Conservation (phyloP, 2,888 invertebrate genomes). For the Sepiola atlantica region DNA sequence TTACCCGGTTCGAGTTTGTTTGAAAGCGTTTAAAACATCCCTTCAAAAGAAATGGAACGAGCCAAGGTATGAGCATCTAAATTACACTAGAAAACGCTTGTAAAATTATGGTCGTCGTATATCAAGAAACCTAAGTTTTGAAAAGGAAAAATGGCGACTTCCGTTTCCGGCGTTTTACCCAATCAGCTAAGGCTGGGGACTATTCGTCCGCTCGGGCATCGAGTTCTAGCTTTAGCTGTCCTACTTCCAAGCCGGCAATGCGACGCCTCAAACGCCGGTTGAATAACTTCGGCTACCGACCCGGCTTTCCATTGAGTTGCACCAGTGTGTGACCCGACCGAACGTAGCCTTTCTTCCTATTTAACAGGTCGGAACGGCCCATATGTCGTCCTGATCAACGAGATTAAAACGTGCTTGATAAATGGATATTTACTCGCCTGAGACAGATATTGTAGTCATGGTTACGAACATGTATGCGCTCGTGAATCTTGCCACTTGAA, state of each 20-base stretch:
- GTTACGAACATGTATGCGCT: neutral
- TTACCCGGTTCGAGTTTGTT: neutral
- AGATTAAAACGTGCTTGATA: neutral
- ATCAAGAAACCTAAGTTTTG: neutral
- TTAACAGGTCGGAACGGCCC: conserved; percentile 32
- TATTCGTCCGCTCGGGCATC: neutral
- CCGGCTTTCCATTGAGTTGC: neutral
- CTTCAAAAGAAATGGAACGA: neutral
- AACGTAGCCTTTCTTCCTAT: conserved; percentile 2
- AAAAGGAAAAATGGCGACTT: neutral
- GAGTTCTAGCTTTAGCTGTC: neutral
- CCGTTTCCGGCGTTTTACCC: neutral
- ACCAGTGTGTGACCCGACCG: neutral
- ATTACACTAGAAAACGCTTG: neutral
- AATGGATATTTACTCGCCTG: neutral
- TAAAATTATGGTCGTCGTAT: neutral
- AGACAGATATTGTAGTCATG: neutral
- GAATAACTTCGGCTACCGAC: neutral
- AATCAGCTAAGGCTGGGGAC: neutral
- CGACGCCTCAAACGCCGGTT: neutral
- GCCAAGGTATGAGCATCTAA: neutral
- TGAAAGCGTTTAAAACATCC: too few relatives aligned
- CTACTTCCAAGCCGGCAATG: neutral
- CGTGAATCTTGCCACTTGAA: neutral
- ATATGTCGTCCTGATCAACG: neutral